phyloP scores from a whole-genome alignment of 1,140 invertebrate genomes.

The Coenobita brevimanus region DNA sequence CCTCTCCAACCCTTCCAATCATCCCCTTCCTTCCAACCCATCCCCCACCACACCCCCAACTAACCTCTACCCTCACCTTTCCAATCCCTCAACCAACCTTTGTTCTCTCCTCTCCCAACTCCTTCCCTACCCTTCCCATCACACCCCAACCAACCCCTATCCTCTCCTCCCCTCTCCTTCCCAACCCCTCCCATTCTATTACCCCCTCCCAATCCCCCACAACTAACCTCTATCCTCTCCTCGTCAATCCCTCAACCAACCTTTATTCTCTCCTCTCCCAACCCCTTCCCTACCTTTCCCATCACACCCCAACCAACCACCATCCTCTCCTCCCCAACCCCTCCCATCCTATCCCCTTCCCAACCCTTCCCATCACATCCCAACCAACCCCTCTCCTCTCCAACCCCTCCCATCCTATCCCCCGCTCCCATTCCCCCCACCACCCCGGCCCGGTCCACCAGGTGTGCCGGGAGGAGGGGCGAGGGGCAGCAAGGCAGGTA shows the following conservation, averaged over 20 bases:
- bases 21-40: neutral
- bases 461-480: constrained; percentile 60
- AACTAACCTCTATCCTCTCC: neutral
- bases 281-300: neutral
- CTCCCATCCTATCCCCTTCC: neutral
- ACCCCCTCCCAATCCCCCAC: neutral
- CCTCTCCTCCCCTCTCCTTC: neutral
- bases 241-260: neutral
- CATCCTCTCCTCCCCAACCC: neutral
- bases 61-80: neutral
- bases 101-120: neutral
- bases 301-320: neutral
- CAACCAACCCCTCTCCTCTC: neutral
- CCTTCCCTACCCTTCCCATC: neutral
- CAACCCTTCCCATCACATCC: neutral
- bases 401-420: neutral
- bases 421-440: neutral
- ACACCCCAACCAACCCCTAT: neutral
- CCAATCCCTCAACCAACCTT: neutral
- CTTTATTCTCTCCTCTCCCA: neutral
- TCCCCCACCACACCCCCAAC: neutral
- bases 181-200: neutral
- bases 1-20: neutral
- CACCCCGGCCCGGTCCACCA: constrained; percentile 11
- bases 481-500: constrained; percentile 48